Base-by-base conservation (phyloP, 2,797 vertebrate genomes). In the Oreortyx pictus region DNA sequence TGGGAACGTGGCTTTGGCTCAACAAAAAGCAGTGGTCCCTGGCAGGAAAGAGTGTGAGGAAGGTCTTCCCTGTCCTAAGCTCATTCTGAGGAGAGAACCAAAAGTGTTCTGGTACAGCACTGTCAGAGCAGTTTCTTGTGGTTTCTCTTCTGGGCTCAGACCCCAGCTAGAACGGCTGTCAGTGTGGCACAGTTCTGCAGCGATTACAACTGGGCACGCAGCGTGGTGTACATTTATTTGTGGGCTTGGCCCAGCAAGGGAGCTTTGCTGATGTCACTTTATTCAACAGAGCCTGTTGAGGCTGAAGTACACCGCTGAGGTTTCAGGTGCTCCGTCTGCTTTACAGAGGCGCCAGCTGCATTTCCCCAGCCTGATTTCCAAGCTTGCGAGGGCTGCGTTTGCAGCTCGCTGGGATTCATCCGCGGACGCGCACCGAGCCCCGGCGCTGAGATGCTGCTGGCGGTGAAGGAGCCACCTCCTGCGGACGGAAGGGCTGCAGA, bases 171-270 rank as follows among this genome's bases (percentile, higher is more conserved):
- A 46, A 14, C 8, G 25, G 23, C 52, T 39, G 76, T 13, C 23
- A 0, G 2, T 0, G 1, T 25, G 7, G 43, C 15, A 9, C 6
- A 25, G 67, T 37, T 52, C 74, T 54, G 67, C 54, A 25, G 37
- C 0, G 1, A 17, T 0, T 1, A 17, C 3, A 6, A 24, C n/a
- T 39, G 49, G 56, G 43, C 18, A 1, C 1, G 4, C n/a, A 14
- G 72, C 49, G 4, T 1, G 16, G 4, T 15, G 12, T 12, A 3
- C 3, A 4, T 22, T 24, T 54, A 44, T 19, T 39, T 17, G 50
- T 17, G 18, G 14, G 16, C 47, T 52, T 33, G 46, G 25, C 43
- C n/a, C 37, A 50, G 71, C 47, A 19, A 43, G 41, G 76, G 41
- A 49, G 56, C 3, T 15, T 29, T 54, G 46, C 35, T 43, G 37